These are phyloP conservation scores for Chymomyza procnemis DNA, from an alignment of 2,888 invertebrate genomes.

Conservation along the genomic window DNA sequence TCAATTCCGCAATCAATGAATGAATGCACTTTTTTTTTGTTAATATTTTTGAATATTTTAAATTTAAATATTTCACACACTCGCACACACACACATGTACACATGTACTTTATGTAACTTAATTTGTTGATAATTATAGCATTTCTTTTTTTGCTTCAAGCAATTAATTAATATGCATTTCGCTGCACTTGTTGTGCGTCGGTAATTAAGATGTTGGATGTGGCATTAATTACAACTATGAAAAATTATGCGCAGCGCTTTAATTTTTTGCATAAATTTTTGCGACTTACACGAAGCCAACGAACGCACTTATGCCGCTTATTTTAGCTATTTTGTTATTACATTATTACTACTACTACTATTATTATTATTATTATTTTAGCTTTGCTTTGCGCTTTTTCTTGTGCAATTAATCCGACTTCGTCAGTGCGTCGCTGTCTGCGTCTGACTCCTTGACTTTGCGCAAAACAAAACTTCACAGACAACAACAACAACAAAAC, in stretches of 20 bases:
- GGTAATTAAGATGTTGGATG: conserved; percentile 23
- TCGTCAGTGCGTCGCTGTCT: too few species aligned
- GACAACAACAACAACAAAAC: conserved; percentile 51
- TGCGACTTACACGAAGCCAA: conserved; percentile 44
- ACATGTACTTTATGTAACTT: background rate
- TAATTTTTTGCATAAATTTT: background rate
- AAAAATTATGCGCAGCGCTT: conserved; percentile 23
- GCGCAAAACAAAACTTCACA: conserved; percentile 61
- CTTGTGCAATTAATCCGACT: background rate
- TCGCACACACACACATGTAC: conserved; percentile 11
- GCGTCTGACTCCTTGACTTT: conserved; percentile 4
- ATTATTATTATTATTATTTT: background rate
- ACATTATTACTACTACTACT: background rate
- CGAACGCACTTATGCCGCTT: conserved; percentile 63
- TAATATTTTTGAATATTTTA: conserved; percentile 33
- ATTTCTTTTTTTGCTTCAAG: conserved; percentile 10
- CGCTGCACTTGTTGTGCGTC: conserved; percentile 15
- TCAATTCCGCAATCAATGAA: conserved; percentile 56
- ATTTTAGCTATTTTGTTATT: background rate
- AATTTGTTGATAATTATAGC: conserved; percentile 5
- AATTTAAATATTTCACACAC: conserved; percentile 23
- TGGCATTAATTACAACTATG: background rate
- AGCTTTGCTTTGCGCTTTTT: background rate
- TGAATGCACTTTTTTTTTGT: conserved; percentile 31
- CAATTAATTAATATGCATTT: background rate